A percentile compares a stretch with the other conserved stretches of the same genome.
phyloP scores from a whole-genome alignment of 1,140 invertebrate species.

The Agraylea sexmaculata region DNA sequence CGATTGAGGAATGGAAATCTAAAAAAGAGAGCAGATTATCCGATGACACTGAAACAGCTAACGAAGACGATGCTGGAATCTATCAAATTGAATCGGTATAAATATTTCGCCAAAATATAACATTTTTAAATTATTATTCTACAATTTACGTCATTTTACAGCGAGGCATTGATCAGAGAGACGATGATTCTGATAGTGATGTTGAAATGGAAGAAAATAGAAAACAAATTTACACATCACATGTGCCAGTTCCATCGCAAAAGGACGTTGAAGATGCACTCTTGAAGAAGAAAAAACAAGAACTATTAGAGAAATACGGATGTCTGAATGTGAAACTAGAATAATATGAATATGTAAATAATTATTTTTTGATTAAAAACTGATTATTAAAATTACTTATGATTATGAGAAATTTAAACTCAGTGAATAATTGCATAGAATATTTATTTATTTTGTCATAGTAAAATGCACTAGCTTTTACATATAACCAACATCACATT shows the following conservation, averaged over 20 bases:
- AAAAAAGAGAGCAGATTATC: conserved; percentile 46
- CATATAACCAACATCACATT: no score
- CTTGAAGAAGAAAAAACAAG: conserved; percentile 76
- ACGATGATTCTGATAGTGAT: conserved; percentile 29
- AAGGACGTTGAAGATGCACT: conserved; percentile 84
- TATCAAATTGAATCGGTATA: conserved; percentile 37
- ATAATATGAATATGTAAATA: conserved; percentile 17
- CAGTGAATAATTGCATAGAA: not conserved
- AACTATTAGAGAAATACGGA: conserved; percentile 69
- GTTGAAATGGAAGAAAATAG: conserved; percentile 16
- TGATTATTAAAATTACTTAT: no score
- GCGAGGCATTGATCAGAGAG: conserved; percentile 32
- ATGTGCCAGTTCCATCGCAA: conserved; percentile 78
- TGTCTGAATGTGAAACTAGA: conserved; percentile 36
- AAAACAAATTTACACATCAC: conserved; percentile 55
- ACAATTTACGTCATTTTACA: no score
- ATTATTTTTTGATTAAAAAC: conserved; percentile 1
- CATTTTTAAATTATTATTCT: no score
- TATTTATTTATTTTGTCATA: no score
- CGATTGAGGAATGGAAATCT: conserved; percentile 51
- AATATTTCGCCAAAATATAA: no score
- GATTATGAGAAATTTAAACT: no score
- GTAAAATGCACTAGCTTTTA: no score
- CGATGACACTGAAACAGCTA: conserved; percentile 30
- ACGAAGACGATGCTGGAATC: conserved; percentile 41